These are phyloP conservation scores for Epirrita christyi DNA, from an alignment of 2,888 invertebrate genomes.

Conservation along the genomic window DNA sequence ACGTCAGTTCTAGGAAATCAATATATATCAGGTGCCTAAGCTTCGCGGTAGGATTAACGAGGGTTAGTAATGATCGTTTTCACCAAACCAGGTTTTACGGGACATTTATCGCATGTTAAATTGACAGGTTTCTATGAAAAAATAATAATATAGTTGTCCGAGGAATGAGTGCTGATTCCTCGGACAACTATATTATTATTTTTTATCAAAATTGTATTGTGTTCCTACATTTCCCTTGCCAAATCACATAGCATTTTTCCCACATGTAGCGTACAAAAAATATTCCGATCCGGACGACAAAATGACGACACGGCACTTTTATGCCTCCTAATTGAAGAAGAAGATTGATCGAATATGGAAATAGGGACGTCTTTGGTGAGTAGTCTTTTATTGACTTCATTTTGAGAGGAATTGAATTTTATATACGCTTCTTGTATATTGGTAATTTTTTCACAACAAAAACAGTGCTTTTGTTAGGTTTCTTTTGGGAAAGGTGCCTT, in stretches of 20 bases:
- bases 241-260: conserved; percentile 16
- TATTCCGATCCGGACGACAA: conserved; percentile 33
- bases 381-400: conserved; percentile 39
- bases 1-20: too few relatives aligned
- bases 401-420: conserved; percentile 36
- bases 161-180: background rate
- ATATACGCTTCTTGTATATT: conserved; percentile 21
- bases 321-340: conserved; percentile 39
- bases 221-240: conserved; percentile 8
- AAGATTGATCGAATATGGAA: conserved; percentile 43
- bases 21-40: too few relatives aligned
- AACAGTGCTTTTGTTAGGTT: background rate
- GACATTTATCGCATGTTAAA: too few relatives aligned
- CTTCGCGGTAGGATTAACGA: too few relatives aligned
- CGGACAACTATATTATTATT: background rate
- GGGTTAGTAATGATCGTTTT: too few relatives aligned
- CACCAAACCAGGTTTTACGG: too few relatives aligned
- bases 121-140: too few relatives aligned
- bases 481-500: background rate
- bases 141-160: too few relatives aligned
- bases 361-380: conserved; percentile 35
- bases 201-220: background rate
- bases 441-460: conserved; percentile 1
- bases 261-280: conserved; percentile 15
- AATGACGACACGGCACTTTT: conserved; percentile 38